A percentile compares a stretch with the other conserved stretches of the same genome.
Conservation (phyloP, 1,140 invertebrate genomes). For the Heliconius hewitsoni region DNA sequence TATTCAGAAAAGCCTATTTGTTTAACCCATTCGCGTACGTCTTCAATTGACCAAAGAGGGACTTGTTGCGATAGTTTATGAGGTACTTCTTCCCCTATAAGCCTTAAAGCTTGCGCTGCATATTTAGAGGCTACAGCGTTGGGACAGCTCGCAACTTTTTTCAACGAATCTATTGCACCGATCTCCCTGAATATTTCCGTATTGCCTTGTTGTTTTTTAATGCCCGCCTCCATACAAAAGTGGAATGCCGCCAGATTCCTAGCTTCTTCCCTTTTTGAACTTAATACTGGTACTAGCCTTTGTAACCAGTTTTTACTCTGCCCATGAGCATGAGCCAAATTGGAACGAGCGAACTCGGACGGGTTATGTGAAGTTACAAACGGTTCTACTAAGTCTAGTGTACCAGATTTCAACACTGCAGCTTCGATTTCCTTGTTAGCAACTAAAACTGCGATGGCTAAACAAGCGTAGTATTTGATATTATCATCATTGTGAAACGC, state of each 20-base stretch:
- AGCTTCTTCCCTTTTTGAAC: conserved; percentile 97
- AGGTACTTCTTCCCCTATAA: conserved; percentile 98
- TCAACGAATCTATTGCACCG: conserved; percentile 96
- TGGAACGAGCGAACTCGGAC: conserved; percentile 96
- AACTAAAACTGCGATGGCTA: conserved; percentile 97
- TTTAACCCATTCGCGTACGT: conserved; percentile 98
- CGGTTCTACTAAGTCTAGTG: conserved; percentile 96
- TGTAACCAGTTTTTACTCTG: conserved; percentile 98
- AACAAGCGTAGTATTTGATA: conserved; percentile 98
- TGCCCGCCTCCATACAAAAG: conserved; percentile 99
- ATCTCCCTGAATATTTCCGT: conserved; percentile 97
- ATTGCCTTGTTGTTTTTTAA: conserved; percentile 97
- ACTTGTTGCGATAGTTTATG: conserved; percentile 99
- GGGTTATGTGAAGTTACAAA: conserved; percentile 97
- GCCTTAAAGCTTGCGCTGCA: conserved; percentile 95
- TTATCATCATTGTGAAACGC: conserved; percentile 98
- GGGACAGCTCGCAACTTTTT: conserved; percentile 98
- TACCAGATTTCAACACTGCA: conserved; percentile 96
- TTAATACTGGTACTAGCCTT: conserved; percentile 96
- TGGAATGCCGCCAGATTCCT: conserved; percentile 98
- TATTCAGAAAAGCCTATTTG: conserved; percentile 97
- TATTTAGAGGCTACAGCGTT: conserved; percentile 99
- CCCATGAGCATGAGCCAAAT: conserved; percentile 95
- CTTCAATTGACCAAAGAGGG: conserved; percentile 97
- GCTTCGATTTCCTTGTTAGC: conserved; percentile 99